phyloP scores from a whole-genome alignment of 2,113 vertebrate species.

The Pan troglodytes region DNA sequence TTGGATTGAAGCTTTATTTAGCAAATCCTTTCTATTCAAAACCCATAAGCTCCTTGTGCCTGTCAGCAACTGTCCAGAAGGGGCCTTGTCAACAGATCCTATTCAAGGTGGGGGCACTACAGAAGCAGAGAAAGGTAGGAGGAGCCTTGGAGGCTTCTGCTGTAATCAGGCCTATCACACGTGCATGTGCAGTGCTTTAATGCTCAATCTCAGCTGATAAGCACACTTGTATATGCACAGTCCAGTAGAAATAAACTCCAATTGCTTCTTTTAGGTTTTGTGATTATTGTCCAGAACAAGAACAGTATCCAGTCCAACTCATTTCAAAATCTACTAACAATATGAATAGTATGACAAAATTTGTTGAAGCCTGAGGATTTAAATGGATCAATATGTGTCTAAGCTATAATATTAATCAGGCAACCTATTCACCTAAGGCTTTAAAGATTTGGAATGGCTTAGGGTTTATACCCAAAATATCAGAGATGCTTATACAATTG shows the following conservation, averaged over 20 bases:
- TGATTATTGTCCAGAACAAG: background rate
- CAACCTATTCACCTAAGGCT: background rate
- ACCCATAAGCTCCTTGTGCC: conserved; percentile 70
- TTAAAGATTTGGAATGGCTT: background rate
- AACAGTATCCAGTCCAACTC: background rate
- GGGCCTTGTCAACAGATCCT: conserved; percentile 54
- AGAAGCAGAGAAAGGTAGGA: background rate
- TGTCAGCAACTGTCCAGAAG: conserved; percentile 69
- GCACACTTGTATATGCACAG: background rate
- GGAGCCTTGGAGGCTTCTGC: background rate
- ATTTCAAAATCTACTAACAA: background rate
- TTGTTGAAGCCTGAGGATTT: background rate
- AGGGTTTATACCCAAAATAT: background rate
- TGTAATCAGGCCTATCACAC: background rate
- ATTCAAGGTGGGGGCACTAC: background rate
- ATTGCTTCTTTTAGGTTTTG: background rate
- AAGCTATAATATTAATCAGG: background rate
- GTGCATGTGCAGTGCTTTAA: background rate
- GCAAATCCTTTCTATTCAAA: conserved; percentile 77
- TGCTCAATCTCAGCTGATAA: too few relatives aligned
- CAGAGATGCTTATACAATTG: background rate
- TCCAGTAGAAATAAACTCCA: background rate
- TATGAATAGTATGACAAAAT: background rate
- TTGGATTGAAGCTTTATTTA: conserved; percentile 67
- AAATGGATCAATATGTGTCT: background rate